Base-by-base conservation (phyloP, 2,113 vertebrate species). In the Rhegmatorhina hoffmannsi region DNA sequence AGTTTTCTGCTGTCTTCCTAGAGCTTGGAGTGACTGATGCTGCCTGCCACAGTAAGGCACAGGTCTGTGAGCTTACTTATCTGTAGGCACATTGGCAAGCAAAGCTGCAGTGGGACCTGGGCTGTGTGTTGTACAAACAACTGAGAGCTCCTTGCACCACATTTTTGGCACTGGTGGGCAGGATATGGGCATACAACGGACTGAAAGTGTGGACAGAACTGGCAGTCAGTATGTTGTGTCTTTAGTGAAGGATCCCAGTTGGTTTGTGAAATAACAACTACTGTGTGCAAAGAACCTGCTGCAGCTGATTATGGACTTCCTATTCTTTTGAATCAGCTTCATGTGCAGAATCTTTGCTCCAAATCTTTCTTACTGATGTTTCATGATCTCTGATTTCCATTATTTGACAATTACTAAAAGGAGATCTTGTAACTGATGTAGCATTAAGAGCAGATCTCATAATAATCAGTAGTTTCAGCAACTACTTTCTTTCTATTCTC, bases 381-480 rank as follows among this genome's bases (percentile, higher is more conserved):
- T 78, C 46, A 59, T 5, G 5, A 79, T 91, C 88, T 92, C 66
- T 95, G 84, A 46, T 91, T 95, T 90, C 81, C 53, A 82, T 96
- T 94, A 94, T 95, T 91, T 91, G 87, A 56, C 74, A 80, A 66
- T 97, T 96, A 82, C 77, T 79, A 88, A 92, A 90, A 76, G 34
- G 56, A 95, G 56, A 14, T 68, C 56, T 93, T 11, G 4, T 78
- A 94, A 89, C 62, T 70, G 67, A 55, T 81, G 34, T 56, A 90
- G 79, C 64, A 68, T 36, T 83, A 95, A 91, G 70, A 68, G 68
- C 43, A 92, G 81, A 79, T 83, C 79, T 86, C 83, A 70, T 52
- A 85, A 83, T 56, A 92, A 68, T 74, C 87, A 74, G 58, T 70
- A 91, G 56, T 94, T 97, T 92, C 62, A 93, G 81, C 84, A 94